Evolutionary conservation across 2,888 invertebrate genomes (phyloP).

Genomic region (Lacanobia oleracea): DNA sequence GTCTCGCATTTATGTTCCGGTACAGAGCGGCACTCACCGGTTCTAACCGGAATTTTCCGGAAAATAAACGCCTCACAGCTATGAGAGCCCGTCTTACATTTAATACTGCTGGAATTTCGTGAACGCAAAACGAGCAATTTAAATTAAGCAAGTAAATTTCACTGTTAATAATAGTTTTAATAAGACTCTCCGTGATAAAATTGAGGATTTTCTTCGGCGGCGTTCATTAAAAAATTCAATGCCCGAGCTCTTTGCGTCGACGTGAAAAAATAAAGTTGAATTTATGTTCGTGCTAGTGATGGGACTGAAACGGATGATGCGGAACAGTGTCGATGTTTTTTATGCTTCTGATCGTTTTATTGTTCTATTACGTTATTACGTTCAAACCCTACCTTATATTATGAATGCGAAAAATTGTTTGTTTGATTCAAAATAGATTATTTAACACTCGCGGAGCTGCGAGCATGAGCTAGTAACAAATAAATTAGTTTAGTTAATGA

Average conservation of each 20-base stretch:
- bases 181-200: conserved; percentile 49
- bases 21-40: conserved; percentile 60
- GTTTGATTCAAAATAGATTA: no score
- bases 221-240: conserved; percentile 45
- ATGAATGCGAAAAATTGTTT: no score
- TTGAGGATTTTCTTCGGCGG: conserved; percentile 25
- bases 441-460: no score
- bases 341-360: no score
- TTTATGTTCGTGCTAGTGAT: conserved; percentile 40
- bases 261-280: conserved; percentile 34
- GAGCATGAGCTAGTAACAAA: no score
- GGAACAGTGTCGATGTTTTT: conserved; percentile 7
- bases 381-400: no score
- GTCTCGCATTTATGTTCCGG: conserved; percentile 65
- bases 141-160: conserved; percentile 67
- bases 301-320: conserved; percentile 16
- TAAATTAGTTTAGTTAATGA: no score
- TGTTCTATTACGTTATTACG: no score
- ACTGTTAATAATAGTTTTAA: conserved; percentile 66
- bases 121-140: conserved; percentile 60
- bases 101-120: conserved; percentile 66
- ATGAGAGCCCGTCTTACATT: conserved; percentile 67
- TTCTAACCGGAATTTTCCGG: conserved; percentile 68
- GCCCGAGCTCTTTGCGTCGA: background rate
- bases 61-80: conserved; percentile 70